Evolutionary conservation across 2,888 invertebrate genomes (phyloP).

Genomic region (Alentia gelatinosa): DNA sequence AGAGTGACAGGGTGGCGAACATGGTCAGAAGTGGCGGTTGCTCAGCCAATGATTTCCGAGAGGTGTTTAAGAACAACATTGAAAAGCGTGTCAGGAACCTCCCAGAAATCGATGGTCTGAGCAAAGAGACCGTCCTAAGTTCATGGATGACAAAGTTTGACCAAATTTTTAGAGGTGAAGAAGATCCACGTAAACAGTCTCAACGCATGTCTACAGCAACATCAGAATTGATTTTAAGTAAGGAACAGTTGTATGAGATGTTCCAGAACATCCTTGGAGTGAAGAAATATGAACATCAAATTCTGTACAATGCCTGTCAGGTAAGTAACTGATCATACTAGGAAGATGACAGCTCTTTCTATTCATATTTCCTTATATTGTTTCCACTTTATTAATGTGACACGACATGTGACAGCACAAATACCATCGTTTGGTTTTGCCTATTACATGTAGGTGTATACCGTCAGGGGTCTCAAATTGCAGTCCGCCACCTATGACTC

Average conservation of each 20-base stretch:
- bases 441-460: no score
- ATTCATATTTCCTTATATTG: no score
- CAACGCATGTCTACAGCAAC: constrained; percentile 84
- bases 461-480: no score
- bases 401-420: no score
- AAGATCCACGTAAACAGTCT: constrained; percentile 81
- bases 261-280: constrained; percentile 99
- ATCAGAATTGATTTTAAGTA: constrained; percentile 94
- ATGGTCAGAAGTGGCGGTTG: constrained; percentile 99
- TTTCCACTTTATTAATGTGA: no score
- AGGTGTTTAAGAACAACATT: constrained; percentile 98
- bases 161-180: constrained; percentile 90
- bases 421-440: no score
- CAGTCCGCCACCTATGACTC: no score
- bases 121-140: constrained; percentile 98
- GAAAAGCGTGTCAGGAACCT: constrained; percentile 97
- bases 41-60: constrained; percentile 98
- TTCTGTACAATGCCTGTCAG: constrained; percentile 98
- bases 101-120: constrained; percentile 99
- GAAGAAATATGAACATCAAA: constrained; percentile 99
- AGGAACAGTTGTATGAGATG: constrained; percentile 99
- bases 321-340: constrained; percentile 81
- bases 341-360: not conserved
- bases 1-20: constrained; percentile 96
- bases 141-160: constrained; percentile 99